Base-by-base conservation (phyloP, 2,797 vertebrate genomes). In the Chromobotia macracanthus region DNA sequence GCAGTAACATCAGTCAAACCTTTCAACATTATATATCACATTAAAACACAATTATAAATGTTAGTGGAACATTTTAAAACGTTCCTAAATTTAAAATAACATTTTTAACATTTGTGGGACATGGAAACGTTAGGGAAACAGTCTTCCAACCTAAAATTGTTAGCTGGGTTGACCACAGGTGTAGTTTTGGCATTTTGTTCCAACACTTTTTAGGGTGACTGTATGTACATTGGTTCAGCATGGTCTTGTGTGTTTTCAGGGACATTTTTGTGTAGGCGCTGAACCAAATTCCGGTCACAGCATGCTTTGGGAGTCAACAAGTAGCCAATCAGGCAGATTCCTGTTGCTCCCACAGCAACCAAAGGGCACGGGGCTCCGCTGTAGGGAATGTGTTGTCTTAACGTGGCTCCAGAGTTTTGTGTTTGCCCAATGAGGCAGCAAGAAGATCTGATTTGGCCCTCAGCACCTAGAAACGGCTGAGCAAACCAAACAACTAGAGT, bases 331-430 rank as follows among this genome's bases (percentile, higher is more conserved):
- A 80, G 88, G 91, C 48, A n/a, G 72, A 87, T 94, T 93, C 92
- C 90, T 77, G 81, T 82, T 53, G 88, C 92, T 93, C 92, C 93
- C 93, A 93, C 91, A 61, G 90, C 85, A 90, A 92, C 91, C 80
- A 64, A 79, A 77, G 63, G 48, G 41, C 3, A 51, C 19, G 56
- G 51, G 71, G 69, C 75, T 82, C 71, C 64, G 72, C 77, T 72
- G 68, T 16, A 77, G 82, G 81, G 74, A 48, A 70, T 81, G 31
- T 91, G 89, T 89, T 31, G 82, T 82, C 64, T 83, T 78, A 74
- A 86, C 66, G 74, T 81, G 79, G 63, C 78, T 82, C 55, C 64
- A 46, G 15, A 13, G 38, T 38, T 77, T 86, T 87, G 81, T 86
- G 72, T 85, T 80, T 76, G 25, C 79, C 74, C 84, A 83, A 69